A percentile compares a stretch with the other conserved stretches of the same genome.
phyloP scores from a whole-genome alignment of 2,113 vertebrate species.

The Terrapene triunguis region DNA sequence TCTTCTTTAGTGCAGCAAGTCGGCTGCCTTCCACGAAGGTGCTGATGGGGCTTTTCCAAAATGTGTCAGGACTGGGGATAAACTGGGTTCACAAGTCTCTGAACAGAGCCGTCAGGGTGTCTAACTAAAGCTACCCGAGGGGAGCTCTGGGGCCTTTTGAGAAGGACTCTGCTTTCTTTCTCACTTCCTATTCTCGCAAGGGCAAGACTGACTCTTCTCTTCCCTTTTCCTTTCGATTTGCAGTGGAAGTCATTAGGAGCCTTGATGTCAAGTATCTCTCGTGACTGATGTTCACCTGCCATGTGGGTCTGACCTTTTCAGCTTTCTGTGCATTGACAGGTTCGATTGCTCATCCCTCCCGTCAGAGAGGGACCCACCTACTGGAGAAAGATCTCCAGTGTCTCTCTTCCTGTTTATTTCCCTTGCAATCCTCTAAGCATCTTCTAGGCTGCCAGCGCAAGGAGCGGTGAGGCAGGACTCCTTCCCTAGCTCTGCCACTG shows the following conservation, averaged over 20 bases:
- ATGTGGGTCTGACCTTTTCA: neutral
- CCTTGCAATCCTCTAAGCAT: neutral
- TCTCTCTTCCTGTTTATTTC: neutral
- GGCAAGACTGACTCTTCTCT: neutral
- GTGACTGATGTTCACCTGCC: neutral
- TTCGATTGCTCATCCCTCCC: neutral
- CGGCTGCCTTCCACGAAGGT: no score
- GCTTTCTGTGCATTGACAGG: neutral
- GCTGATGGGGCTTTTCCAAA: no score
- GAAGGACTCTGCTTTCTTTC: neutral
- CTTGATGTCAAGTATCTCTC: neutral
- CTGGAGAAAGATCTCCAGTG: neutral
- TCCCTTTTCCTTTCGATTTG: neutral
- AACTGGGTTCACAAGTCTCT: neutral
- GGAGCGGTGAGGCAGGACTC: neutral
- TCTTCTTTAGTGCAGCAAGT: no score
- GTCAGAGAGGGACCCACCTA: neutral
- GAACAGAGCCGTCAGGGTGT: neutral
- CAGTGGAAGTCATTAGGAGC: neutral
- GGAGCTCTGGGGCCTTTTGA: neutral
- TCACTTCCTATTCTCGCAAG: neutral
- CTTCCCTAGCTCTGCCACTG: neutral
- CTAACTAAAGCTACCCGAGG: neutral
- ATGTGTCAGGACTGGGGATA: neutral
- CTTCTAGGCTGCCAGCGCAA: neutral